Percentiles rank a stretch among this genome's conserved stretches.
Conservation (phyloP, 2,113 vertebrate species). For the Clarias magur region DNA sequence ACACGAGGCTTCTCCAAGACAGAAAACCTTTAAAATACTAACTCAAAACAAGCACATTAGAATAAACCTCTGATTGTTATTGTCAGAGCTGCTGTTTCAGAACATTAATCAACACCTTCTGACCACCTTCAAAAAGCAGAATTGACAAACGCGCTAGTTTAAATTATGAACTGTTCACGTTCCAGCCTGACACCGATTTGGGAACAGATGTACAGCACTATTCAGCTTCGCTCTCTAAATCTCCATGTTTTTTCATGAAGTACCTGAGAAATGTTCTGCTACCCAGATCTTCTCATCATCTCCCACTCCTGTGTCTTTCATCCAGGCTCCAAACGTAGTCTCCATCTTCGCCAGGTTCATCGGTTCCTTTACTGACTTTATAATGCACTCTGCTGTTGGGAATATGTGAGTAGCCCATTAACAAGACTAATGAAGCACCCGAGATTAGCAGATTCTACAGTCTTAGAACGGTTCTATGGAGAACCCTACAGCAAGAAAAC, state of each 20-base stretch:
- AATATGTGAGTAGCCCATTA: background rate
- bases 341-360: slow-evolving; percentile 77
- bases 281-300: slow-evolving; percentile 89
- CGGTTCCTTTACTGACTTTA: slow-evolving; percentile 83
- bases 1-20: background rate
- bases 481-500: background rate
- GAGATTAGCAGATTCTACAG: background rate
- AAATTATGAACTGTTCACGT: background rate
- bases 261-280: slow-evolving; percentile 92
- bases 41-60: background rate
- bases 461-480: background rate
- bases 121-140: background rate
- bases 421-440: background rate
- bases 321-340: slow-evolving; percentile 90
- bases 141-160: background rate
- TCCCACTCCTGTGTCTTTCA: slow-evolving; percentile 79
- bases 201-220: too few relatives aligned
- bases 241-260: background rate
- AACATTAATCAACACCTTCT: background rate
- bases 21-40: background rate
- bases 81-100: background rate
- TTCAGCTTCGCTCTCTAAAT: background rate
- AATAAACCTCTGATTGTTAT: background rate
- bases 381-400: slow-evolving; percentile 75
- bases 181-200: background rate